These are phyloP conservation scores for Pangasius djambal DNA, from an alignment of 2,797 vertebrate species.

Conservation along the genomic window DNA sequence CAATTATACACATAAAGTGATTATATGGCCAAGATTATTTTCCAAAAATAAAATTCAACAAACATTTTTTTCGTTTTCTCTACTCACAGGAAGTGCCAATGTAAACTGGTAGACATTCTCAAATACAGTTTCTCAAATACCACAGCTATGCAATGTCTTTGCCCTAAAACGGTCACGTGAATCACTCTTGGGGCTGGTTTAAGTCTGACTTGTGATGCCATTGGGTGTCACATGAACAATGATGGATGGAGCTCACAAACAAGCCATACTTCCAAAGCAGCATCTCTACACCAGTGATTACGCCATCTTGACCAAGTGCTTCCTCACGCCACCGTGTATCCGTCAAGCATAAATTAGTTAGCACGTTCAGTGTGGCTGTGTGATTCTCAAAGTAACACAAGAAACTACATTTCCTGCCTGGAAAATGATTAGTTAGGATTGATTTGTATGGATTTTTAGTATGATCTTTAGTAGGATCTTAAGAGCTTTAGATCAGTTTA, in stretches of 20 bases:
- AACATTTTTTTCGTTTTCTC: not conserved
- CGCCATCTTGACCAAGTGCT: slow-evolving; percentile 14
- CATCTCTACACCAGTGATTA: not conserved
- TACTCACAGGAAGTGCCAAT: not conserved
- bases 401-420: not conserved
- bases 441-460: not conserved
- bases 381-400: slow-evolving; percentile 18
- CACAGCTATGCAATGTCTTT: not conserved
- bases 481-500: not conserved
- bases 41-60: not conserved
- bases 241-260: not conserved
- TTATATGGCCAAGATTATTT: not conserved
- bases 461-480: not conserved
- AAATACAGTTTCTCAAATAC: not conserved
- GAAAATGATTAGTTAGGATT: not conserved
- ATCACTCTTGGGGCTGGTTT: not conserved
- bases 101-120: not conserved
- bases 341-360: slow-evolving; percentile 32
- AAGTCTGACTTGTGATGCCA: not conserved
- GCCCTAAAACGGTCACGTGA: not conserved
- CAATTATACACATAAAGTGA: not conserved
- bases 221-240: not conserved
- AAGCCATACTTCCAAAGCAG: not conserved
- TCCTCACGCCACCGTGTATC: not conserved
- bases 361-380: slow-evolving; percentile 5